Conservation (phyloP, 2,113 vertebrate genomes). For the Calonectris borealis region DNA sequence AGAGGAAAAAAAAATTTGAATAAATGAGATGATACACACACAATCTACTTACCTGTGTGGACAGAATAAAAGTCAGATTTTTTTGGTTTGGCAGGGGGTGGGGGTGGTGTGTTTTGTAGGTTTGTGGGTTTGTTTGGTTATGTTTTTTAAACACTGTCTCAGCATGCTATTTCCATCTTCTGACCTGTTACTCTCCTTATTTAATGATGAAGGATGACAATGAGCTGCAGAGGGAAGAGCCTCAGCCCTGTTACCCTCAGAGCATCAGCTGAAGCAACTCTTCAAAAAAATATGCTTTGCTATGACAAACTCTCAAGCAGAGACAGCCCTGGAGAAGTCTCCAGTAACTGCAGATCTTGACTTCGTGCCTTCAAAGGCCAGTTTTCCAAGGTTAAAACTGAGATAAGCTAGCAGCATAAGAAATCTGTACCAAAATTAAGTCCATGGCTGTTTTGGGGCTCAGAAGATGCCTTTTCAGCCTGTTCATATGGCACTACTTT, state of each 20-base stretch:
- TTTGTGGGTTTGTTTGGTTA: background rate
- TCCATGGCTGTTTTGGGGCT: background rate
- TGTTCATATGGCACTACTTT: background rate
- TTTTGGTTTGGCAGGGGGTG: background rate
- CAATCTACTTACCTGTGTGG: background rate
- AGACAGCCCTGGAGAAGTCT: background rate
- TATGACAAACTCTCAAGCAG: background rate
- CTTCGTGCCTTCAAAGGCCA: background rate
- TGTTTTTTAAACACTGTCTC: background rate
- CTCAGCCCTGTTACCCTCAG: background rate
- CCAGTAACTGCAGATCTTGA: background rate
- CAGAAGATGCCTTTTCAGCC: background rate
- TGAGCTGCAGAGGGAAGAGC: background rate
- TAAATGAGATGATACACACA: background rate
- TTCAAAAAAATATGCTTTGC: background rate
- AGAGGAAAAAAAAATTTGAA: rapidly evolving
- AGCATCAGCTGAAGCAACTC: background rate
- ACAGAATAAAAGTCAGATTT: background rate
- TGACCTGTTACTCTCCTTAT: background rate
- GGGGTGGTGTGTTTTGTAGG: background rate
- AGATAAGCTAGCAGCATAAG: background rate
- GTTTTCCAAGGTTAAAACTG: background rate
- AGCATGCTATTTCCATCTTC: background rate
- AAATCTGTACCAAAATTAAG: background rate
- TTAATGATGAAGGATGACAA: background rate